Evolutionary conservation across 1,140 invertebrate species (phyloP).

Genomic region (Galendromus occidentalis): DNA sequence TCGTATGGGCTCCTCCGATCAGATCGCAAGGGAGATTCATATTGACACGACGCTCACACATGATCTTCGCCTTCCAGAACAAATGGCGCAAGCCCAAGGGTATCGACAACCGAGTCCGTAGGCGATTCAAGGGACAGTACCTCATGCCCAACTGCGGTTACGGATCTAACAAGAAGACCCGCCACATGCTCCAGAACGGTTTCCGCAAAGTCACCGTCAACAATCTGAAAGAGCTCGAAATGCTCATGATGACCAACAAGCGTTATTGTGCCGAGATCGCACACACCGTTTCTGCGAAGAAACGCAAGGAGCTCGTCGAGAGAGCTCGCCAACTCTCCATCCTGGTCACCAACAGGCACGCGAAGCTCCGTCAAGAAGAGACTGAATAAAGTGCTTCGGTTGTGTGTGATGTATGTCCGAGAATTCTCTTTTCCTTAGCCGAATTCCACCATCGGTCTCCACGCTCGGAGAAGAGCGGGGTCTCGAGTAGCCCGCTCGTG

Average conservation of each 20-base stretch:
- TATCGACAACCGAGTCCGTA: constrained; percentile 98
- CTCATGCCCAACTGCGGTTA: constrained; percentile 99
- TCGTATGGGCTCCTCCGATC: too few species aligned
- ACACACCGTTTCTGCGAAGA: constrained; percentile 85
- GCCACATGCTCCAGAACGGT: constrained; percentile 89
- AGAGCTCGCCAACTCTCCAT: constrained; percentile 86
- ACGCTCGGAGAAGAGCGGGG: too few species aligned
- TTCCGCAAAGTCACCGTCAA: constrained; percentile 79
- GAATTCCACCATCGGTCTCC: too few species aligned
- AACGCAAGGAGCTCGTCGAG: constrained; percentile 84
- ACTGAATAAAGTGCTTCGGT: constrained; percentile 54
- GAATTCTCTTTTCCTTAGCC: too few species aligned
- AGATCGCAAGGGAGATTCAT: too few species aligned
- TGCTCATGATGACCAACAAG: constrained; percentile 95
- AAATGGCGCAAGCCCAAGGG: constrained; percentile 86
- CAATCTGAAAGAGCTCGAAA: constrained; percentile 89
- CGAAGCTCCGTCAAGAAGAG: constrained; percentile 87
- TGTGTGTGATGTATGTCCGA: too few species aligned
- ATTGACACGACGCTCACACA: too few species aligned
- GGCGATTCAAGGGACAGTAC: constrained; percentile 95
- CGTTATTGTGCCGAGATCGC: constrained; percentile 94
- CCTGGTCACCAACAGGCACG: constrained; percentile 82
- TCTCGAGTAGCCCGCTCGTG: too few species aligned
- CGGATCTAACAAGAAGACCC: constrained; percentile 77
- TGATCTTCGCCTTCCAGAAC: constrained; percentile 32